Evolutionary conservation across 2,797 vertebrate genomes (phyloP).

Genomic region (Myotis findleyi): DNA sequence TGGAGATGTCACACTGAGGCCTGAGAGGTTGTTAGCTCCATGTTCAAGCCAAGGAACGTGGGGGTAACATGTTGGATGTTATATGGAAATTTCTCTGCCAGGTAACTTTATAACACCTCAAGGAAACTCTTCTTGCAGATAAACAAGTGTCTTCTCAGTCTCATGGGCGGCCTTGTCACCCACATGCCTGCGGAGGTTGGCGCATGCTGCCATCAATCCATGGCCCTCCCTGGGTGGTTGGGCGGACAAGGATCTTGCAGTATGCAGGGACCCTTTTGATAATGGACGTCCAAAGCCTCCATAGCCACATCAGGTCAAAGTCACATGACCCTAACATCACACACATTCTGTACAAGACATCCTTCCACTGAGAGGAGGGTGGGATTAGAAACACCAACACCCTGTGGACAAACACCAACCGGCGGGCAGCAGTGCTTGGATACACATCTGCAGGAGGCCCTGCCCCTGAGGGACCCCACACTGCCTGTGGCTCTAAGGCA

Average conservation of each 20-base stretch:
- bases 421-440: background rate
- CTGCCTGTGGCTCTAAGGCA: background rate
- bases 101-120: background rate
- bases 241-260: background rate
- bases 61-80: background rate
- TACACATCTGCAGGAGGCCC: background rate
- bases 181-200: background rate
- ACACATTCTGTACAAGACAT: background rate
- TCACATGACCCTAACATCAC: background rate
- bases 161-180: background rate
- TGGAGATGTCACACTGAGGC: background rate
- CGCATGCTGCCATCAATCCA: accelerated
- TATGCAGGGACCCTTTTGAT: background rate
- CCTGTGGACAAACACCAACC: background rate
- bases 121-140: background rate
- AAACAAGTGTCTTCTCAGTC: background rate
- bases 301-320: background rate
- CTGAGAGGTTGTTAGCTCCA: background rate
- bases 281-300: background rate
- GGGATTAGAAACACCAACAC: background rate
- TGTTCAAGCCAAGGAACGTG: background rate
- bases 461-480: no score
- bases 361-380: background rate
- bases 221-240: accelerated
- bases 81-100: background rate